Evolutionary conservation across 2,888 invertebrate genomes (phyloP), one percentile per base, ranked within the genome.

Genomic region (Molanna angustata): DNA sequence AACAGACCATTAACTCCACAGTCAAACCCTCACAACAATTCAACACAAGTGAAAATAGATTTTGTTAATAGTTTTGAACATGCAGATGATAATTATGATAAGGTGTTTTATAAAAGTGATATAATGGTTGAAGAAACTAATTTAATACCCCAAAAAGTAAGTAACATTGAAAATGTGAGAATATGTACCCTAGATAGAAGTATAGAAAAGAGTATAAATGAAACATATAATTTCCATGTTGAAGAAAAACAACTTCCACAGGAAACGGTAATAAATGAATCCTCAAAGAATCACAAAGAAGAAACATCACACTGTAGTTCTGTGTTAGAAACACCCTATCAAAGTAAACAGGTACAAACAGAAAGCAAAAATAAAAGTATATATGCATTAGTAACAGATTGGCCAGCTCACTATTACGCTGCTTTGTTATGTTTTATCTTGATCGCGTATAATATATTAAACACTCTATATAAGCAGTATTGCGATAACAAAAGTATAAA

Each of bases 341-440:
- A 19, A 49, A 7, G 27, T 27, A 27, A 27, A 27, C 6, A 27
- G 11, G 27, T 7, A 4, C 4, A 47, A 42, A 39, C 17, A 14
- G 33, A 46, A 52, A 41, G 27, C 21, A 49, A 54, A 45, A 65
- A 62, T 39, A 63, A 61, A 49, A 70, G 74, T 66, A 64, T 75
- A 58, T 62, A 72, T 56, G 66, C 66, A 60, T 66, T 66, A 65
- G 68, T 77, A n/a, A n/a, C n/a, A n/a, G n/a, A n/a, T n/a, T n/a
- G n/a, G 73, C 77, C 76, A 58, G 69, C 73, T 66, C 77, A 77
- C 68, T 77, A 77, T 68, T 76, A 76, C 63, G 76, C 77, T 62
- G 71, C 71, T 58, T 72, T 77, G 63, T 60, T 77, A 63, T 77
- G 77, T 70, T 69, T 75, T 63, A 64, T 76, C 62, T 70, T 77